Conservation (phyloP, 2,113 vertebrate genomes). For the Phalacrocorax aristotelis region DNA sequence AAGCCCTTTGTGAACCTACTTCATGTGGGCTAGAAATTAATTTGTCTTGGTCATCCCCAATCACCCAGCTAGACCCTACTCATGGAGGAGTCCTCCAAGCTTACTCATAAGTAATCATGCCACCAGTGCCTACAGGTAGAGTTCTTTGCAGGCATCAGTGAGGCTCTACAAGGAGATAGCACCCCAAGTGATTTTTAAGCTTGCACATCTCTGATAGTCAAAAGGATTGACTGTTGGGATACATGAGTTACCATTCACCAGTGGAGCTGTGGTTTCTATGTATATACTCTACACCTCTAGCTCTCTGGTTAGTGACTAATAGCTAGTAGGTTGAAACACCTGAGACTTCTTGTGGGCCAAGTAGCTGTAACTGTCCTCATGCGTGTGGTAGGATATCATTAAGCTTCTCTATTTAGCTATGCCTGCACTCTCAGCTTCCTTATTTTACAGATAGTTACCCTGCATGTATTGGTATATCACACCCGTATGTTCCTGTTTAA, state of each 20-base stretch:
- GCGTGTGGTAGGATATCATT: background rate
- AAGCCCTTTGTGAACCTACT: background rate
- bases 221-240: background rate
- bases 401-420: background rate
- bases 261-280: background rate
- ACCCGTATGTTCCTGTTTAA: background rate
- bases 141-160: background rate
- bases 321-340: background rate
- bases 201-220: background rate
- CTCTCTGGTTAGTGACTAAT: background rate
- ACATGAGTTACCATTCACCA: background rate
- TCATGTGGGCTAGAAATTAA: background rate
- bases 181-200: background rate
- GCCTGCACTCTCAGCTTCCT: background rate
- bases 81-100: background rate
- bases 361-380: too few species aligned
- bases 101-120: background rate
- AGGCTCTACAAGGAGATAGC: background rate
- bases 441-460: background rate
- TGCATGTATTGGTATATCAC: fast-evolving
- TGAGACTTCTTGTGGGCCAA: background rate
- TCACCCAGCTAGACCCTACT: background rate
- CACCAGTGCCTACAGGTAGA: background rate
- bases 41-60: background rate
- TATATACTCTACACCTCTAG: fast-evolving